A percentile compares a stretch with the other conserved stretches of the same genome.
phyloP scores from a whole-genome alignment of 2,797 vertebrate genomes.

The Notamacropus eugenii region DNA sequence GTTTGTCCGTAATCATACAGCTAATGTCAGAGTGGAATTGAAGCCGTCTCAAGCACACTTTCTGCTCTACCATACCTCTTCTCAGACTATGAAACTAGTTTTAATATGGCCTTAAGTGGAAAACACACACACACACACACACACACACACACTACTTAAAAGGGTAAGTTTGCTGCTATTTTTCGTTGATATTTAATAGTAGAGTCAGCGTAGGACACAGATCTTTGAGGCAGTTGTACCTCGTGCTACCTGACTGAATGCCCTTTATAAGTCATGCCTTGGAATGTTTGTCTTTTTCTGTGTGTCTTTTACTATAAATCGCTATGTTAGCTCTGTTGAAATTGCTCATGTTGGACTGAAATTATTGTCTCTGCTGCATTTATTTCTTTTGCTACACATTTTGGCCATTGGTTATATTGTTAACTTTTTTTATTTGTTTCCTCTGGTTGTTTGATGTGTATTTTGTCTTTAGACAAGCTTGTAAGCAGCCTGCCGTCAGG shows the following conservation, averaged over 20 bases:
- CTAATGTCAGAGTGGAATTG: background rate
- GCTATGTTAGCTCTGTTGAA: background rate
- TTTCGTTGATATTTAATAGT: background rate
- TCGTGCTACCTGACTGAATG: background rate
- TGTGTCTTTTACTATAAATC: background rate
- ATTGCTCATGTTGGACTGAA: background rate
- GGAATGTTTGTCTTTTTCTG: background rate
- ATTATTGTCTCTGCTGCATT: background rate
- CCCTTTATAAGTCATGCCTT: background rate
- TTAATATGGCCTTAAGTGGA: background rate
- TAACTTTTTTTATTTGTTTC: background rate
- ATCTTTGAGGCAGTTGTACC: background rate
- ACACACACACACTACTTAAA: background rate
- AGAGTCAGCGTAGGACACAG: background rate
- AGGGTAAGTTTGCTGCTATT: background rate
- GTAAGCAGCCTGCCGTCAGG: slow-evolving; percentile 8
- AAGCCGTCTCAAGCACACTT: background rate
- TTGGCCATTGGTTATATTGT: background rate
- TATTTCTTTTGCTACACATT: slow-evolving; percentile 1
- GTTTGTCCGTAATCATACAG: background rate
- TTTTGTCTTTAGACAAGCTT: slow-evolving; percentile 15
- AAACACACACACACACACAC: too few species aligned
- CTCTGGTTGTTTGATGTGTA: background rate
- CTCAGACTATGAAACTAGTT: background rate
- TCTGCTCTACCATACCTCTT: background rate